Evolutionary conservation across 2,797 vertebrate genomes (phyloP).

Genomic region (Pelochelys cantorii): DNA sequence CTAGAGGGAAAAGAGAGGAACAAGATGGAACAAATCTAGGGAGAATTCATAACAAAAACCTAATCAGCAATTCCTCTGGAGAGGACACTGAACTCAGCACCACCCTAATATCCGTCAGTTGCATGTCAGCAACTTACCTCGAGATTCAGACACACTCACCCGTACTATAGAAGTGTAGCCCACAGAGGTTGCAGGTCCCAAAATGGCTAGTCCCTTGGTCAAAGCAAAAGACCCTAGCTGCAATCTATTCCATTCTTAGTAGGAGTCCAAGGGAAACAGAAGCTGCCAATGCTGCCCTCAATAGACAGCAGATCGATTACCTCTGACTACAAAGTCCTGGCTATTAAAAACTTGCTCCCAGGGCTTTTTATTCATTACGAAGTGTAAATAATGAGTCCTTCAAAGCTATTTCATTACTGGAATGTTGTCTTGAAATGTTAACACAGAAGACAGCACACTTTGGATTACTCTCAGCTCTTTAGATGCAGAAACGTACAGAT

Average conservation of each 20-base stretch:
- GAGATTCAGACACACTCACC: not conserved
- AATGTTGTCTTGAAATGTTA: not conserved
- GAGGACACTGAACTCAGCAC: fast-evolving
- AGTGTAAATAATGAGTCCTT: not conserved
- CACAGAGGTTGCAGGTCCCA: not conserved
- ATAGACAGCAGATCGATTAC: not conserved
- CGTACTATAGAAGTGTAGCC: not conserved
- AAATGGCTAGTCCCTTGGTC: not conserved
- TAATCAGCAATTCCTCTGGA: fast-evolving
- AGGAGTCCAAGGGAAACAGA: not conserved
- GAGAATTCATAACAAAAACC: not conserved
- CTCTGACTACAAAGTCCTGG: not conserved
- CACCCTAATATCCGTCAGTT: not conserved
- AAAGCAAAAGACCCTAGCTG: not conserved
- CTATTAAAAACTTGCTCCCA: not conserved
- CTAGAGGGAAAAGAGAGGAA: conserved; percentile 16
- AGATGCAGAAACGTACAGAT: fast-evolving
- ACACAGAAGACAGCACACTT: not conserved
- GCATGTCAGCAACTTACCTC: not conserved
- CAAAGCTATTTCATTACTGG: not conserved
- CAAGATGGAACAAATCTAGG: not conserved
- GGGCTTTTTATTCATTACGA: not conserved
- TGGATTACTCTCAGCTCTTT: not conserved
- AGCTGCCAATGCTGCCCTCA: not conserved
- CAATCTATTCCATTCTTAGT: not conserved